Evolutionary conservation across 2,113 vertebrate species (phyloP).

Genomic region (Ginglymostoma cirratum): DNA sequence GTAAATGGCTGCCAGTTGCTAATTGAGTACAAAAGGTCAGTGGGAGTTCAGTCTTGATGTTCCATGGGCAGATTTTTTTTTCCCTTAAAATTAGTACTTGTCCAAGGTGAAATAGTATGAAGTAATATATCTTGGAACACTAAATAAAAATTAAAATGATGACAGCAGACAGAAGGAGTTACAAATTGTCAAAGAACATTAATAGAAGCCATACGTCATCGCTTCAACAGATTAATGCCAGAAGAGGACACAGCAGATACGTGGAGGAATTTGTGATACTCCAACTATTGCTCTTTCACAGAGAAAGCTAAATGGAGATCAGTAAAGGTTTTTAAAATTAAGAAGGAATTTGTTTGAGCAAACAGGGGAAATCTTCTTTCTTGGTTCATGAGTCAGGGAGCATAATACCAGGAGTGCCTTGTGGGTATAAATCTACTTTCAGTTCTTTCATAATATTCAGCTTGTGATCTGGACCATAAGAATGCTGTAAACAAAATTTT

Average conservation of each 20-base stretch:
- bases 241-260: background rate
- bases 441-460: background rate
- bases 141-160: background rate
- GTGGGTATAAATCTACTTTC: background rate
- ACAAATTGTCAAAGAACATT: background rate
- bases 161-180: background rate
- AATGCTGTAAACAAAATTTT: background rate
- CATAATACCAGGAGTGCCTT: background rate
- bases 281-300: background rate
- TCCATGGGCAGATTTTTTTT: background rate
- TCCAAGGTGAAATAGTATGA: background rate
- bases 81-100: background rate
- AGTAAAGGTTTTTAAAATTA: background rate
- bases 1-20: background rate
- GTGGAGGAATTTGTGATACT: background rate
- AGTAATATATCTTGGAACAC: background rate
- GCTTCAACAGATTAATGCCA: background rate
- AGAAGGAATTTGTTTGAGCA: background rate
- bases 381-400: background rate
- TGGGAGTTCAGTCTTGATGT: background rate
- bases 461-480: background rate
- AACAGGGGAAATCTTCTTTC: background rate
- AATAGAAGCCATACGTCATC: background rate
- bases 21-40: background rate
- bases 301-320: background rate